Percentiles rank a stretch among this genome's conserved stretches.
Conservation (phyloP, 2,797 vertebrate species). For the Siniperca undulata region DNA sequence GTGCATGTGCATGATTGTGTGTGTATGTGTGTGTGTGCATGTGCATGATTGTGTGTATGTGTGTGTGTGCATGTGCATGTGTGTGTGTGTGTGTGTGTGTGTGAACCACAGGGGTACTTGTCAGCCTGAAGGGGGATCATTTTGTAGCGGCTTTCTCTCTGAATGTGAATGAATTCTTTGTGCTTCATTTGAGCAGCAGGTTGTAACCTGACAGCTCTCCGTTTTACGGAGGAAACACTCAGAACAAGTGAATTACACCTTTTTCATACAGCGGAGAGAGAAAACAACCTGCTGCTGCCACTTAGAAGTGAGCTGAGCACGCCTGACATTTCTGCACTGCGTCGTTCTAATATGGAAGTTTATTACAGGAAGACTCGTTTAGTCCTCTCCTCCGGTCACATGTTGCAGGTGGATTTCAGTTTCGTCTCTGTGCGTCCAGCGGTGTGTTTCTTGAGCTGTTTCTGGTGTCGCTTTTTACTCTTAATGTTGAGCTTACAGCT, state of each 20-base stretch:
- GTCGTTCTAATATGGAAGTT: not conserved
- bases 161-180: constrained; percentile 69
- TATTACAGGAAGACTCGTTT: not conserved
- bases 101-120: constrained; percentile 51
- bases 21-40: constrained; percentile 11
- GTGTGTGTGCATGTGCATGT: not conserved
- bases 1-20: constrained; percentile 16
- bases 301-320: constrained; percentile 1
- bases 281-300: constrained; percentile 13
- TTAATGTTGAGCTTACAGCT: not conserved
- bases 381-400: not conserved
- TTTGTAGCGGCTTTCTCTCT: constrained; percentile 50
- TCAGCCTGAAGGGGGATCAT: constrained; percentile 72
- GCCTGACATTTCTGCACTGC: constrained; percentile 5
- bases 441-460: not conserved
- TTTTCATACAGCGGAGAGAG: constrained; percentile 15
- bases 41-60: constrained; percentile 1
- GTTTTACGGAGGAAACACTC: constrained; percentile 53
- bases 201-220: constrained; percentile 56
- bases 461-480: not conserved
- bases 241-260: constrained; percentile 51
- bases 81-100: constrained; percentile 33
- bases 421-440: not conserved
- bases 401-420: not conserved
- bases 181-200: constrained; percentile 61